Evolutionary conservation across 2,888 invertebrate genomes (phyloP).

Genomic region (Callimorpha dominula): DNA sequence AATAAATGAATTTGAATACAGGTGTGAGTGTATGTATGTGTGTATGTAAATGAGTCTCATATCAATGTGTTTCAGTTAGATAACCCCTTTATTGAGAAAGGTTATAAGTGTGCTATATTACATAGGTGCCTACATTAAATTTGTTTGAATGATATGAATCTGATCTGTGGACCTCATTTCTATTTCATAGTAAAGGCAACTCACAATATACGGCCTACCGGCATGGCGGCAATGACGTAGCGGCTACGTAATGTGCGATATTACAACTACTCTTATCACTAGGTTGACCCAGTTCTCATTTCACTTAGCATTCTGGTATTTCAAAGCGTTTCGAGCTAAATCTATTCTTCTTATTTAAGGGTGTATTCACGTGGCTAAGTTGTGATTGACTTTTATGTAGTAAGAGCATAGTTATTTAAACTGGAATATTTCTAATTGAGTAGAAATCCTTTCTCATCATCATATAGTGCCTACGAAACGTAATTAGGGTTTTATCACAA

Average conservation of each 20-base stretch:
- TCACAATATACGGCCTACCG: background rate
- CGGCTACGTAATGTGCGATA: background rate
- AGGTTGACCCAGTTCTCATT: conserved; percentile 13
- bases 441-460: too few species aligned
- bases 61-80: too few species aligned
- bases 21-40: too few species aligned
- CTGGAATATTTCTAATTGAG: background rate
- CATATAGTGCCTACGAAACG: background rate
- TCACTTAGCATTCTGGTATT: background rate
- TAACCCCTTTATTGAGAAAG: too few species aligned
- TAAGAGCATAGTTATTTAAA: background rate
- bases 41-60: too few species aligned
- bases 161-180: too few species aligned
- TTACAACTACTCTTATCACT: conserved; percentile 14
- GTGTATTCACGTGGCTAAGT: background rate
- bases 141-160: too few species aligned
- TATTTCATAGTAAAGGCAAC: background rate
- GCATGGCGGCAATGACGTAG: background rate
- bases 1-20: too few species aligned
- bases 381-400: background rate
- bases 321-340: background rate
- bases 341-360: background rate
- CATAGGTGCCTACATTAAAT: too few species aligned
- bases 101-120: too few species aligned
- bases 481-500: background rate